Percentiles rank a stretch among this genome's conserved stretches.
Conservation (phyloP, 2,113 vertebrate genomes). For the Varanus salvator region DNA sequence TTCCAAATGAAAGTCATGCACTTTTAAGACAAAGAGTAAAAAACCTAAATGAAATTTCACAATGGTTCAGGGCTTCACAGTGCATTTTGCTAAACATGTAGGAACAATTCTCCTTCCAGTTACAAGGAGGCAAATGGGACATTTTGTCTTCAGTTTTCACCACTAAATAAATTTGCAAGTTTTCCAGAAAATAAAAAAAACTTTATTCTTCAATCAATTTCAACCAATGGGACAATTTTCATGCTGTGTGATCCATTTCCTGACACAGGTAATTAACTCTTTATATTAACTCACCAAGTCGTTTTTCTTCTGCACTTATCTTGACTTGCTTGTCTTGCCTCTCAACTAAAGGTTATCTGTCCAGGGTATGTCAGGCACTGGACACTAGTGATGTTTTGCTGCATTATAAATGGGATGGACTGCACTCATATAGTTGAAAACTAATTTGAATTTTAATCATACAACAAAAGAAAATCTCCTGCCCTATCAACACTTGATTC, state of each 20-base stretch:
- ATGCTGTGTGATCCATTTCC: slow-evolving; percentile 65
- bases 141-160: slow-evolving; percentile 32
- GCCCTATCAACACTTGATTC: slow-evolving; percentile 50
- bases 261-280: slow-evolving; percentile 67
- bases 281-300: slow-evolving; percentile 67
- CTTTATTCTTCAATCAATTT: slow-evolving; percentile 65
- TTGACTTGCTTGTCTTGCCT: not conserved
- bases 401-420: slow-evolving; percentile 31
- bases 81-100: not conserved
- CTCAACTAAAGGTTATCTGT: slow-evolving; percentile 40
- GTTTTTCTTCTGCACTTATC: slow-evolving; percentile 64
- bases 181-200: slow-evolving; percentile 24
- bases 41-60: slow-evolving; percentile 40
- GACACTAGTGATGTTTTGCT: not conserved
- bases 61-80: slow-evolving; percentile 7
- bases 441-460: no score
- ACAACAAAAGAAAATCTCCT: slow-evolving; percentile 48
- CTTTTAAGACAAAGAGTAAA: slow-evolving; percentile 2
- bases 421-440: slow-evolving; percentile 49
- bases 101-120: not conserved
- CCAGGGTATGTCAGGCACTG: slow-evolving; percentile 20
- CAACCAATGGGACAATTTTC: slow-evolving; percentile 64
- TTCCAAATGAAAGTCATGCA: not conserved
- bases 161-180: not conserved
- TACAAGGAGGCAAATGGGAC: slow-evolving; percentile 16